Percentiles rank a stretch among this genome's conserved stretches.
These are phyloP conservation scores for Malurus splendens DNA, from an alignment of 2,797 vertebrate species.

Conservation along the genomic window DNA sequence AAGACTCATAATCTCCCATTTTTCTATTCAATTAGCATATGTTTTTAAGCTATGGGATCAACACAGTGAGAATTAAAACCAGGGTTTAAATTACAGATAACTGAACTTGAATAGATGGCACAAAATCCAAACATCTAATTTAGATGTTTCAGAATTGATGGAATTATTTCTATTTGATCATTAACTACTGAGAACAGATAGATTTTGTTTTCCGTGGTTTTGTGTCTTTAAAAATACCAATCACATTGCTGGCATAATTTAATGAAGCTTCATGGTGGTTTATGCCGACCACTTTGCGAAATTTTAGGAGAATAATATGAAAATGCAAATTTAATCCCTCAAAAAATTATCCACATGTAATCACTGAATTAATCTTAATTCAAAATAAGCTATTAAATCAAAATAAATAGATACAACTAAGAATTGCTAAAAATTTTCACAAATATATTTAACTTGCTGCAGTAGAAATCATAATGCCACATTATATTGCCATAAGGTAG, in stretches of 20 bases:
- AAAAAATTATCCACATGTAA: neutral
- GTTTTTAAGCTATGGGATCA: neutral
- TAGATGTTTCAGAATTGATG: neutral
- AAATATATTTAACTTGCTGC: neutral
- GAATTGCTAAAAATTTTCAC: neutral
- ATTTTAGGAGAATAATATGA: neutral
- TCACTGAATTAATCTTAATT: neutral
- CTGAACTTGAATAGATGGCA: neutral
- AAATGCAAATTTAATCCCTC: neutral
- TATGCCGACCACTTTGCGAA: neutral
- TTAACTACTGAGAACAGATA: neutral
- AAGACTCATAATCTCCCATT: neutral
- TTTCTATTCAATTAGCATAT: neutral
- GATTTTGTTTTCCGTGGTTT: neutral
- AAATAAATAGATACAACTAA: neutral
- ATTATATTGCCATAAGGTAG: neutral
- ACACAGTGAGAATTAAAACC: neutral
- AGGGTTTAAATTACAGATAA: neutral
- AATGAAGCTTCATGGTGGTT: neutral
- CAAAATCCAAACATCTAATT: neutral
- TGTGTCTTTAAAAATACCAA: neutral
- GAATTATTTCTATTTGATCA: neutral
- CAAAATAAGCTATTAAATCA: neutral
- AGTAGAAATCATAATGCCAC: neutral
- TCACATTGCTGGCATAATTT: neutral